Conservation (phyloP, 2,888 invertebrate species). For the Tenthredo mesomela region DNA sequence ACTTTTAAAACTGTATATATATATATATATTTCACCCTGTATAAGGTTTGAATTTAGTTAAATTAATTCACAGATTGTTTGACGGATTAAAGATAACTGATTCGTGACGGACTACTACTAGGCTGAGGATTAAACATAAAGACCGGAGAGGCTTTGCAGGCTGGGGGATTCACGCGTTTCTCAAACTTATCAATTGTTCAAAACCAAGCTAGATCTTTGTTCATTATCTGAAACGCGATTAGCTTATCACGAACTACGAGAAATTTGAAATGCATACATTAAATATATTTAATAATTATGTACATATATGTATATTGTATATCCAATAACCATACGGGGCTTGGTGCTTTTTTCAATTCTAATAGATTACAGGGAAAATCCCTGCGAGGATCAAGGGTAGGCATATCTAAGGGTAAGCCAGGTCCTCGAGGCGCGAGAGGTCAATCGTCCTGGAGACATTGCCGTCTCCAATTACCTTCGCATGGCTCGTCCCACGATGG, state of each 20-base stretch:
- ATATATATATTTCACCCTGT: neutral
- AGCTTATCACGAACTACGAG: neutral
- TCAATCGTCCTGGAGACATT: conserved; percentile 17
- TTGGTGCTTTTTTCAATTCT: conserved; percentile 4
- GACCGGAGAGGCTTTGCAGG: neutral
- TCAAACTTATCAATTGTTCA: neutral
- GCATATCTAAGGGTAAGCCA: neutral
- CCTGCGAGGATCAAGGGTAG: neutral
- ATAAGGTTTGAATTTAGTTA: neutral
- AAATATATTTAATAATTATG: too few species aligned
- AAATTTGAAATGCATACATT: neutral
- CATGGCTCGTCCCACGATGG: conserved; percentile 12
- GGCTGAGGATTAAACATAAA: neutral
- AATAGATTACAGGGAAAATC: neutral
- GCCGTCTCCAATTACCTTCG: conserved; percentile 21
- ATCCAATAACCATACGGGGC: neutral
- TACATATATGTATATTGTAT: too few species aligned
- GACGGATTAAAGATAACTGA: conserved; percentile 2
- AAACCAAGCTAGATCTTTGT: neutral
- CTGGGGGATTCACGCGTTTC: neutral
- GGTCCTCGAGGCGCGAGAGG: neutral
- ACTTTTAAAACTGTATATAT: conserved; percentile 10
- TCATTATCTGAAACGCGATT: neutral
- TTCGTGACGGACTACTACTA: conserved; percentile 10
- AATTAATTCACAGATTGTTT: conserved; percentile 19